These are phyloP conservation scores for Aurelia aurita DNA, from an alignment of 30 jellyfish, hydroid and myxozoan species.

Conservation along the genomic window DNA sequence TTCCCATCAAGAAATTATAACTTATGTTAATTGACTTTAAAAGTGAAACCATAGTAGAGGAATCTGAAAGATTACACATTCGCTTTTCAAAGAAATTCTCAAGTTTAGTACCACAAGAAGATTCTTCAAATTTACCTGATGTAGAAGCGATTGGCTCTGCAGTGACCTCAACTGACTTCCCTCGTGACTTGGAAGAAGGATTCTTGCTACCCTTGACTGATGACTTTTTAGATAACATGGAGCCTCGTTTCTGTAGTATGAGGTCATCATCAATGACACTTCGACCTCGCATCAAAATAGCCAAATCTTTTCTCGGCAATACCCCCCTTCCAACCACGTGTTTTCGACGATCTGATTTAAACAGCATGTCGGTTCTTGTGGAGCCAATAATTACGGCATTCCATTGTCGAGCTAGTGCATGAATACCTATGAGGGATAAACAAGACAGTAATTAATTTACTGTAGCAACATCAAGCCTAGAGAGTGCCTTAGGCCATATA, in stretches of 20 bases:
- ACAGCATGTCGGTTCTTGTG: constrained; percentile 72
- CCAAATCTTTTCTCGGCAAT: constrained; percentile 84
- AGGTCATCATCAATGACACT: not conserved
- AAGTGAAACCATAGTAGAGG: no score
- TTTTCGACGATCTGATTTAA: constrained; percentile 69
- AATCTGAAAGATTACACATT: no score
- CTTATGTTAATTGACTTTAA: no score
- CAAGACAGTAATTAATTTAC: not conserved
- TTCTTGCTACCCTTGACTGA: not conserved
- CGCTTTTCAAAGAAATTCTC: no score
- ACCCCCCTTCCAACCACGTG: constrained; percentile 99
- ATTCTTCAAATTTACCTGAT: not conserved
- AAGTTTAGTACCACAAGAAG: no score
- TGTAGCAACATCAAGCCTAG: not conserved
- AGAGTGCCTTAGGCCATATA: no score
- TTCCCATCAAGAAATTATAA: no score
- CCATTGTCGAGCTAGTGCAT: constrained; percentile 99
- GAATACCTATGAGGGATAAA: constrained; percentile 65
- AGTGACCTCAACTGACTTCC: not conserved
- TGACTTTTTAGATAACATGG: not conserved
- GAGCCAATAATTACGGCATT: constrained; percentile 96
- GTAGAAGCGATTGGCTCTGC: not conserved
- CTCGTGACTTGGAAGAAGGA: not conserved
- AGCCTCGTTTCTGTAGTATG: not conserved
- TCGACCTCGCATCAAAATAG: constrained; percentile 74